Evolutionary conservation across 2,113 vertebrate genomes (phyloP).

Genomic region (Ailuropoda melanoleuca): DNA sequence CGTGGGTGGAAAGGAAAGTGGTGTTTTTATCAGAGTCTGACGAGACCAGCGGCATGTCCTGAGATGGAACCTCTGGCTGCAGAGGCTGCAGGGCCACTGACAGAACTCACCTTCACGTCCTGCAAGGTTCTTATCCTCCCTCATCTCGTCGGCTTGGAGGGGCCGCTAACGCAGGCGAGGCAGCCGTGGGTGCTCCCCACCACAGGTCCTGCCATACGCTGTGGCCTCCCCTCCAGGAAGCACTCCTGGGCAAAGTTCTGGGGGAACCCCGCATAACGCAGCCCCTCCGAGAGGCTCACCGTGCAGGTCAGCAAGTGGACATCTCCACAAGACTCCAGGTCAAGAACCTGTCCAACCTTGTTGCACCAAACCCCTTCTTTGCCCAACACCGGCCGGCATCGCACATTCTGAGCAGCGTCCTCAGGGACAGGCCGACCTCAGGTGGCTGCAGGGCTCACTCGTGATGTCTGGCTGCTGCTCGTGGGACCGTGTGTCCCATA

Average conservation of each 20-base stretch:
- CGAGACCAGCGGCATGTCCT: not conserved
- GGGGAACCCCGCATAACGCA: not conserved
- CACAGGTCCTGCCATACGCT: not conserved
- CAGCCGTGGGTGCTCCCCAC: not conserved
- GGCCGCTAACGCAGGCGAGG: not conserved
- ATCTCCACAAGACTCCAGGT: fast-evolving
- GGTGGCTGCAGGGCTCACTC: not conserved
- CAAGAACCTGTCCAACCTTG: not conserved
- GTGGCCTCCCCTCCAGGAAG: not conserved
- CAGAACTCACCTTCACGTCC: fast-evolving
- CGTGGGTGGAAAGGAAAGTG: not conserved
- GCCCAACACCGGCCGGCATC: not conserved
- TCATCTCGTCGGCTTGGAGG: fast-evolving
- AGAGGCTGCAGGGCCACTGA: not conserved
- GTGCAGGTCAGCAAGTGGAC: fast-evolving
- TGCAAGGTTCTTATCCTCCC: not conserved
- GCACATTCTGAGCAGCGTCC: not conserved
- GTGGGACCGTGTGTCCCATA: not conserved
- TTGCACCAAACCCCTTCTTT: not conserved
- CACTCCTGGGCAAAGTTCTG: not conserved
- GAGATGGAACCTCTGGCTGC: not conserved
- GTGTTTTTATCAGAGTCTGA: not conserved
- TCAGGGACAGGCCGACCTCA: not conserved
- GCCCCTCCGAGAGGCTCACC: not conserved
- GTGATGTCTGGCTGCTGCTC: not conserved